Evolutionary conservation across 2,797 vertebrate species (phyloP).

Genomic region (Apogon talboti): DNA sequence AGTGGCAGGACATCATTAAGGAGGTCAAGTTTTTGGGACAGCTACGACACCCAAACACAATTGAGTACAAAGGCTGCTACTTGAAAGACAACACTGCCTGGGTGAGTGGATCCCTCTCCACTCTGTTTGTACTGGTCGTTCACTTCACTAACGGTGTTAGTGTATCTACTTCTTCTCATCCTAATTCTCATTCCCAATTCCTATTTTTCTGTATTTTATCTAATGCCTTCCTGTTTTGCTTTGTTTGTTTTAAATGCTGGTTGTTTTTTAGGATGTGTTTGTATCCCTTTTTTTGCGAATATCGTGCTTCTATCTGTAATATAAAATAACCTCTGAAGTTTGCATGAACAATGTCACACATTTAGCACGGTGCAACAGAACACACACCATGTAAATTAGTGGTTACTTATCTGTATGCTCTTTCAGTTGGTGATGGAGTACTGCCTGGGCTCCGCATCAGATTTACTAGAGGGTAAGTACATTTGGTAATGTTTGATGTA

Average conservation of each 20-base stretch:
- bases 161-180: neutral
- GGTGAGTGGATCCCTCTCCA: conserved; percentile 83
- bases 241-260: neutral
- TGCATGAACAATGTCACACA: conserved; percentile 18
- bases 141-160: no score
- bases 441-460: conserved; percentile 97
- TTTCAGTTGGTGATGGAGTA: conserved; percentile 98
- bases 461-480: conserved; percentile 94
- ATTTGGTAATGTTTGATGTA: conserved; percentile 20
- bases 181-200: conserved; percentile 13
- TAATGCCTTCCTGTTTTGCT: neutral
- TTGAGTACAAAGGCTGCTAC: conserved; percentile 99
- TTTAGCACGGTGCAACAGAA: neutral
- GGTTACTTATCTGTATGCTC: conserved; percentile 23
- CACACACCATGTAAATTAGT: conserved; percentile 14
- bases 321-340: no score
- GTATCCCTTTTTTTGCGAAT: neutral
- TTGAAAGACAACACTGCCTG: conserved; percentile 98
- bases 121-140: conserved; percentile 8
- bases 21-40: conserved; percentile 97
- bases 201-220: neutral
- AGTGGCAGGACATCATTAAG: conserved; percentile 99
- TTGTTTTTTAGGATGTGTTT: conserved; percentile 6
- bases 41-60: conserved; percentile 96
- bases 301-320: neutral